Evolutionary conservation across 1,140 invertebrate genomes (phyloP).

Genomic region (Danaus melanippus): DNA sequence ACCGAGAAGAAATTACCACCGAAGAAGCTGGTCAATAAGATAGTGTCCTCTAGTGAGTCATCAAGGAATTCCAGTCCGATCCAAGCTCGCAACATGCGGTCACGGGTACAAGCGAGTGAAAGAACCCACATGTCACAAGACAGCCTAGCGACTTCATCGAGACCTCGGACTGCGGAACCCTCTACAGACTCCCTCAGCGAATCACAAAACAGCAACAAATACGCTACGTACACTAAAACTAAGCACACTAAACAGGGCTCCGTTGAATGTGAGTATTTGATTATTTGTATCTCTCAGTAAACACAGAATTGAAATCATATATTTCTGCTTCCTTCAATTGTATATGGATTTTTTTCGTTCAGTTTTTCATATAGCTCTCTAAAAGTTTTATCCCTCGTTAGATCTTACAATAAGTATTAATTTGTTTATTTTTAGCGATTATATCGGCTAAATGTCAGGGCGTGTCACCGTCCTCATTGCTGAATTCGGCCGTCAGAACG

Average conservation of each 20-base stretch:
- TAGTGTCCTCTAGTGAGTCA: conserved; percentile 51
- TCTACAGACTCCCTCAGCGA: conserved; percentile 52
- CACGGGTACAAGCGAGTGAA: conserved; percentile 15
- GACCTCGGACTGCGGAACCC: conserved; percentile 51
- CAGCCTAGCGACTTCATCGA: conserved; percentile 43
- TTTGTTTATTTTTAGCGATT: conserved; percentile 28
- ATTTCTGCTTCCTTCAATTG: background rate
- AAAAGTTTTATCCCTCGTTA: background rate
- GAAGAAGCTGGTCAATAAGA: conserved; percentile 31
- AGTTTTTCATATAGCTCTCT: no score
- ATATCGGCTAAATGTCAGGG: conserved; percentile 19
- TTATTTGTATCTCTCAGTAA: background rate
- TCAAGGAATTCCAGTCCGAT: conserved; percentile 51
- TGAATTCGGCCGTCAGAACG: conserved; percentile 32
- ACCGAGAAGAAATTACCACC: conserved; percentile 21
- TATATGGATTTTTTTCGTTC: no score
- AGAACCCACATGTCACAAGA: conserved; percentile 42
- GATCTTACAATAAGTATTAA: background rate
- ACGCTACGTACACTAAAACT: conserved; percentile 54
- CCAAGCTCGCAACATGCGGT: conserved; percentile 26
- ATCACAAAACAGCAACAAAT: conserved; percentile 52
- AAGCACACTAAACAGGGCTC: conserved; percentile 40
- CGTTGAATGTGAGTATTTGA: conserved; percentile 42
- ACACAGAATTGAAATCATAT: background rate
- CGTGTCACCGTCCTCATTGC: conserved; percentile 11